Evolutionary conservation across 2,113 vertebrate species (phyloP).

Genomic region (Oryzias javanicus): DNA sequence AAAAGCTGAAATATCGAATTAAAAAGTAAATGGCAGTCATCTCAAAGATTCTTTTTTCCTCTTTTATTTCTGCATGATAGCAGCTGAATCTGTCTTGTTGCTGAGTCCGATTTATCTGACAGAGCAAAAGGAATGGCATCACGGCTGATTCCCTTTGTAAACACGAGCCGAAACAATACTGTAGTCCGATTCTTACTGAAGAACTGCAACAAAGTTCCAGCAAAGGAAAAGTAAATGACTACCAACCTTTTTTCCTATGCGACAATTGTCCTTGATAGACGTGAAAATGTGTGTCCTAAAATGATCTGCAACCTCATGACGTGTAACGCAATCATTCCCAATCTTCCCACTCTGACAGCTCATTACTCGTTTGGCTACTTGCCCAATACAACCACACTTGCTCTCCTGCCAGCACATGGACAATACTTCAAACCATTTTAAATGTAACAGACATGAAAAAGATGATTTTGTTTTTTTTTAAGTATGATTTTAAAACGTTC

Average conservation of each 20-base stretch:
- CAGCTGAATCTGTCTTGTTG: not conserved
- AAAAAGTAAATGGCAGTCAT: slow-evolving; percentile 3
- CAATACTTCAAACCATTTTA: slow-evolving; percentile 34
- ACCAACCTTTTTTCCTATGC: slow-evolving; percentile 4
- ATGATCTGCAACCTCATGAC: slow-evolving; percentile 58
- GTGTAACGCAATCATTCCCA: slow-evolving; percentile 71
- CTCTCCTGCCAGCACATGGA: slow-evolving; percentile 60
- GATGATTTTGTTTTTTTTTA: not conserved
- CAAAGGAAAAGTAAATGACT: slow-evolving; percentile 12
- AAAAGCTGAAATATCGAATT: slow-evolving; percentile 9
- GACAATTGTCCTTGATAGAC: slow-evolving; percentile 51
- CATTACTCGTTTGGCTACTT: slow-evolving; percentile 81
- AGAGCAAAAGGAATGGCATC: not conserved
- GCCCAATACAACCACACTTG: slow-evolving; percentile 71
- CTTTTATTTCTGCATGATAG: not conserved
- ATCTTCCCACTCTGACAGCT: slow-evolving; percentile 69
- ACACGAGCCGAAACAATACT: not conserved
- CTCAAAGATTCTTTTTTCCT: not conserved
- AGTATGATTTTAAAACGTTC: not conserved
- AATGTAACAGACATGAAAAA: slow-evolving; percentile 53
- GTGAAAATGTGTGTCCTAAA: slow-evolving; percentile 48
- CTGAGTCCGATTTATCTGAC: not conserved
- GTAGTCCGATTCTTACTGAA: not conserved
- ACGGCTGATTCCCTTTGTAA: not conserved
- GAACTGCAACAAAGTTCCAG: not conserved